Evolutionary conservation across 2,113 vertebrate genomes (phyloP).

Genomic region (Planiliza haematocheilus): DNA sequence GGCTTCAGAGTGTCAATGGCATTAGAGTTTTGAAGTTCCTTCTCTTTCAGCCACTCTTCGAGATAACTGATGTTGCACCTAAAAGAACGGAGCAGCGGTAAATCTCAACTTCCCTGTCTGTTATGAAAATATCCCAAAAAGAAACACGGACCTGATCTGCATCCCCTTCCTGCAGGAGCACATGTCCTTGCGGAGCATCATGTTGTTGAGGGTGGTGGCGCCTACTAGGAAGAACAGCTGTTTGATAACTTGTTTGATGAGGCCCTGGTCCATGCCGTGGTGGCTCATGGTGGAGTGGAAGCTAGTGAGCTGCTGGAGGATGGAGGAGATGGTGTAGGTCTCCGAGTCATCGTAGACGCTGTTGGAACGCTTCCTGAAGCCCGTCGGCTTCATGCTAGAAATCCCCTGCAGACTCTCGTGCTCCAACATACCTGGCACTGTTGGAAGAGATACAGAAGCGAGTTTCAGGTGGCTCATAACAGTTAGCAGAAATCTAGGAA

Average conservation of each 20-base stretch:
- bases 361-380: conserved; percentile 94
- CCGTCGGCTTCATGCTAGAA: conserved; percentile 94
- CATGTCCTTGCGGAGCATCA: conserved; percentile 98
- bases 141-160: conserved; percentile 92
- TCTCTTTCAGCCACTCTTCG: conserved; percentile 98
- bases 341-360: conserved; percentile 89
- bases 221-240: conserved; percentile 94
- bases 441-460: background rate
- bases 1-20: conserved; percentile 92
- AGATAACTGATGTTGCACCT: conserved; percentile 98
- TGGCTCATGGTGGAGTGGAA: conserved; percentile 92
- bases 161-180: conserved; percentile 99
- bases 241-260: conserved; percentile 88
- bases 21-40: conserved; percentile 87
- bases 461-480: background rate
- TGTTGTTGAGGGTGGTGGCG: conserved; percentile 90
- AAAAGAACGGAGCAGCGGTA: conserved; percentile 7
- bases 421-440: conserved; percentile 96
- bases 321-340: conserved; percentile 89
- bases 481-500: background rate
- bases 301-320: conserved; percentile 91
- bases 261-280: conserved; percentile 90
- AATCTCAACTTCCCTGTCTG: background rate
- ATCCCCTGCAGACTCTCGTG: conserved; percentile 97
- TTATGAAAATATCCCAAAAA: background rate